These are phyloP conservation scores for Oreochromis niloticus DNA, from an alignment of 2,113 vertebrate species.

Conservation along the genomic window DNA sequence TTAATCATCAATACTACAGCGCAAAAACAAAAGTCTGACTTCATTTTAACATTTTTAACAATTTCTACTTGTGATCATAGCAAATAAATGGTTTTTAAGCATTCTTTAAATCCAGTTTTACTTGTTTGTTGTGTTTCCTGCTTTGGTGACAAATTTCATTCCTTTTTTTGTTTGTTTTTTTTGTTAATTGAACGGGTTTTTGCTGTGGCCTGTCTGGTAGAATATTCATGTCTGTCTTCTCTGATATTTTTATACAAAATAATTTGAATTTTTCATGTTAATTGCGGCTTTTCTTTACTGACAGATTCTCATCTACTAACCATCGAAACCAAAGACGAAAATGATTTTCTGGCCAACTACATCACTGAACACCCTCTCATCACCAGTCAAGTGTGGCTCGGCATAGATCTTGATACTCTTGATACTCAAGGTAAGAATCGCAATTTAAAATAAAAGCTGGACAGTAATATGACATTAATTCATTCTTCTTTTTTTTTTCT, in stretches of 20 bases:
- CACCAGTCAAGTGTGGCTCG: slow-evolving; percentile 87
- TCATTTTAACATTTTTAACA: background rate
- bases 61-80: background rate
- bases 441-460: background rate
- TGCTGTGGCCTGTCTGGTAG: background rate
- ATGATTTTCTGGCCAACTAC: slow-evolving; percentile 81
- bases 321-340: slow-evolving; percentile 83
- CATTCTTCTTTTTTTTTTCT: background rate
- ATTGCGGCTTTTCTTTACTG: background rate
- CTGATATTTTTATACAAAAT: background rate
- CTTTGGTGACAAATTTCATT: background rate
- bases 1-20: background rate
- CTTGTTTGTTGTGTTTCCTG: background rate
- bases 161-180: background rate
- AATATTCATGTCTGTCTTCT: background rate
- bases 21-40: background rate
- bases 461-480: background rate
- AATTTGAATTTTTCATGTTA: background rate
- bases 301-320: slow-evolving; percentile 81
- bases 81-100: background rate
- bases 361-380: slow-evolving; percentile 77
- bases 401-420: slow-evolving; percentile 52
- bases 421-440: slow-evolving; percentile 64
- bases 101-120: background rate
- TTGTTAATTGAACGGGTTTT: background rate